Conservation (phyloP, 2,888 invertebrate genomes). For the Proisotoma minuta region DNA sequence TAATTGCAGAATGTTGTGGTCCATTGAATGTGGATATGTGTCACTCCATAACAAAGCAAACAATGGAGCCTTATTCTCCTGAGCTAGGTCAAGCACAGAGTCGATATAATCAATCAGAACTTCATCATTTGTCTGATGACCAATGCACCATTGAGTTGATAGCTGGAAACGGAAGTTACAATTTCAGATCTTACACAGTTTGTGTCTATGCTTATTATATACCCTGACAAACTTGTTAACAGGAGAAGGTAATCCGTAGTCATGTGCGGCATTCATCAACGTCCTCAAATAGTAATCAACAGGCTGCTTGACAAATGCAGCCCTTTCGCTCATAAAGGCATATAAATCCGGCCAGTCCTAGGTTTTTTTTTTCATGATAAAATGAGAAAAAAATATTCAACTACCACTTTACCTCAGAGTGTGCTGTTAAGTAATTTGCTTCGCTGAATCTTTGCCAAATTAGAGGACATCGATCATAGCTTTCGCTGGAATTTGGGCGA, state of each 20-base stretch:
- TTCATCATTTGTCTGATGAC: slow-evolving; percentile 8
- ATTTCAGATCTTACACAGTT: too few species aligned
- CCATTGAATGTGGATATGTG: neutral
- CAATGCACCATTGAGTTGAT: neutral
- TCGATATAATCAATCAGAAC: slow-evolving; percentile 6
- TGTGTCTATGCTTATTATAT: too few species aligned
- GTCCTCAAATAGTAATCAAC: slow-evolving; percentile 52
- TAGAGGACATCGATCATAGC: slow-evolving; percentile 49
- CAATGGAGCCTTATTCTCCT: neutral
- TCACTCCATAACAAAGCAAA: slow-evolving; percentile 11
- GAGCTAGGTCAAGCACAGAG: neutral
- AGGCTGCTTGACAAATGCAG: slow-evolving; percentile 50
- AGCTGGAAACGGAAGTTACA: too few species aligned
- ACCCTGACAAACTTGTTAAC: neutral
- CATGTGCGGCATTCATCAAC: slow-evolving; percentile 49
- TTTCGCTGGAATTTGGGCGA: neutral
- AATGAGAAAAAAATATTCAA: too few species aligned
- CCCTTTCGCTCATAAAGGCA: slow-evolving; percentile 51
- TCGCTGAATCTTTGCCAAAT: slow-evolving; percentile 51
- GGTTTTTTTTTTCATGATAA: too few species aligned
- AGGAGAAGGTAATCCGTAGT: neutral
- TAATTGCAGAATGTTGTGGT: slow-evolving; percentile 1
- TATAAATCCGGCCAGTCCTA: slow-evolving; percentile 51
- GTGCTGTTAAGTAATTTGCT: slow-evolving; percentile 50
- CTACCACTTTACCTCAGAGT: too few species aligned